Evolutionary conservation across 2,797 vertebrate species (phyloP).

Genomic region (Scolopax rusticola): DNA sequence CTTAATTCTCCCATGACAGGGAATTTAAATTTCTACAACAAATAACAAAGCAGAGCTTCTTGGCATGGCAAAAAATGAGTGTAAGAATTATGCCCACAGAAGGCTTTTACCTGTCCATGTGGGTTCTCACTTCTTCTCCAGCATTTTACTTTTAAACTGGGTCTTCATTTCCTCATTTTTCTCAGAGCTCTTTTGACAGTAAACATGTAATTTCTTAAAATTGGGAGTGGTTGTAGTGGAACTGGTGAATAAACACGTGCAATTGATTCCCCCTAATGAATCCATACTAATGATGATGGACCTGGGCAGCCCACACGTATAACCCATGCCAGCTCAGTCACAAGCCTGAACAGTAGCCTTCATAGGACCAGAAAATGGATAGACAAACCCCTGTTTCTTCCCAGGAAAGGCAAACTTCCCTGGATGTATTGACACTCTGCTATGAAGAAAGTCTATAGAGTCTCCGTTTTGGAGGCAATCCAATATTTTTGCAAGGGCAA

Average conservation of each 20-base stretch:
- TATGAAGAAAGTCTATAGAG: slow-evolving; percentile 46
- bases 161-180: background rate
- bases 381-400: slow-evolving; percentile 57
- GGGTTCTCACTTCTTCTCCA: background rate
- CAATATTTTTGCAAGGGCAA: slow-evolving; percentile 67
- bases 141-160: background rate
- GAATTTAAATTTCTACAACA: background rate
- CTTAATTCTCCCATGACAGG: background rate
- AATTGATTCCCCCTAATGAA: background rate
- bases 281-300: background rate
- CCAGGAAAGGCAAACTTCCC: slow-evolving; percentile 39
- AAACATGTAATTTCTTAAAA: background rate
- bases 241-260: background rate
- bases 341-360: background rate
- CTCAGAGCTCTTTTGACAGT: background rate
- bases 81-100: background rate
- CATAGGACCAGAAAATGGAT: slow-evolving; percentile 4
- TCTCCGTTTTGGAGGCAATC: slow-evolving; percentile 53
- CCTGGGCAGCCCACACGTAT: background rate
- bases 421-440: slow-evolving; percentile 16
- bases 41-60: background rate
- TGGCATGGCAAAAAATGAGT: background rate
- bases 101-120: background rate
- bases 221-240: background rate
- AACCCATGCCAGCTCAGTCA: background rate